Evolutionary conservation across 2,888 invertebrate species (phyloP).

Genomic region (Harpalus rubripes): DNA sequence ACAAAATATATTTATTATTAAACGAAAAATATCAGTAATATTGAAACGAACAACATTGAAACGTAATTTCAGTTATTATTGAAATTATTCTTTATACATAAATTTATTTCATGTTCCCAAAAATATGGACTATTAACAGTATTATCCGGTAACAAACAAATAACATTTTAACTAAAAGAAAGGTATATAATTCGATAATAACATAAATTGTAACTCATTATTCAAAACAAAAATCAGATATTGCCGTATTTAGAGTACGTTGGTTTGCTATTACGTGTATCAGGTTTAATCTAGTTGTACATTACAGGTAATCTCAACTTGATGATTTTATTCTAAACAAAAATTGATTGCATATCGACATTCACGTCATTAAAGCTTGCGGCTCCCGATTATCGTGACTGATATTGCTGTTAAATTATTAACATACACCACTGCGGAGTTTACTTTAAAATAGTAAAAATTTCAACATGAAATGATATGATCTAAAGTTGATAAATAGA

Average conservation of each 20-base stretch:
- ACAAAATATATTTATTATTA: background rate
- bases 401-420: background rate
- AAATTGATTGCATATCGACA: background rate
- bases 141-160: background rate
- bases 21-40: background rate
- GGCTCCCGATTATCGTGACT: background rate
- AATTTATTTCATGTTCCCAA: background rate
- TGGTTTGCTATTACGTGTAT: background rate
- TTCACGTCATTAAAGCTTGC: background rate
- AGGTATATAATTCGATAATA: constrained; percentile 17
- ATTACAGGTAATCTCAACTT: background rate
- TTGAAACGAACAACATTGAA: background rate
- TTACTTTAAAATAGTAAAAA: background rate
- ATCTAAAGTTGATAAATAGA: background rate
- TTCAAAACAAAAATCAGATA: background rate
- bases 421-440: background rate
- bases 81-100: background rate
- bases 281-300: background rate
- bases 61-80: constrained; percentile 1
- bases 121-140: background rate
- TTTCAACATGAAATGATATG: background rate
- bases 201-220: background rate
- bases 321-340: background rate
- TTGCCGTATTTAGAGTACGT: background rate
- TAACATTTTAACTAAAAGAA: constrained; percentile 25